Conservation (phyloP, 2,113 vertebrate genomes). For the Labeo rohita region DNA sequence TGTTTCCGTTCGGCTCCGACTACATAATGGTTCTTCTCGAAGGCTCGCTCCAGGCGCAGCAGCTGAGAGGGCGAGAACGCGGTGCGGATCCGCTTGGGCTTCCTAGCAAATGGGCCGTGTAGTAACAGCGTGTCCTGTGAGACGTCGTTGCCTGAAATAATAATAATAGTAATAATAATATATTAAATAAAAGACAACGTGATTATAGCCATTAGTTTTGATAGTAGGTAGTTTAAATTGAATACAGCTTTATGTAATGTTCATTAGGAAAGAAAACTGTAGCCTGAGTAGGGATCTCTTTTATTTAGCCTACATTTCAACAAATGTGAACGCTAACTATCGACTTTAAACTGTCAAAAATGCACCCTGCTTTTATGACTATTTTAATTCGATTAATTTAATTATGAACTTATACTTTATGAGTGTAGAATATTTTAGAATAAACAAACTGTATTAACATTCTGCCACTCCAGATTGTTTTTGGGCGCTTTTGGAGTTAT, state of each 20-base stretch:
- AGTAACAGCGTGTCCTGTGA: conserved; percentile 93
- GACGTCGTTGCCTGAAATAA: conserved; percentile 83
- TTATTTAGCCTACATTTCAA: neutral
- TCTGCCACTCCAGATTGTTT: neutral
- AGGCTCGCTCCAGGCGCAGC: conserved; percentile 90
- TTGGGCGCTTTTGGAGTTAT: neutral
- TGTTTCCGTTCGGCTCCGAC: conserved; percentile 96
- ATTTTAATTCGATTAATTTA: neutral
- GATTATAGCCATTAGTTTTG: neutral
- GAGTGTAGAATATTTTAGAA: neutral
- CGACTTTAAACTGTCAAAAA: neutral
- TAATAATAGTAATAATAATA: neutral
- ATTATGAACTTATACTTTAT: neutral
- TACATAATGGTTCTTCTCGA: conserved; percentile 98
- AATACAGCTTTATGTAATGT: neutral
- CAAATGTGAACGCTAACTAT: neutral
- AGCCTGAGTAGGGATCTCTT: neutral
- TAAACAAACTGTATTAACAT: neutral
- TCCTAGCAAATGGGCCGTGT: conserved; percentile 93
- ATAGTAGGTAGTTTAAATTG: neutral
- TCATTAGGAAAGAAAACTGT: neutral
- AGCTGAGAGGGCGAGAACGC: conserved; percentile 97
- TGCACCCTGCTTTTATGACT: neutral
- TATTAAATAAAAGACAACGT: neutral
- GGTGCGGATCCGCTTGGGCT: conserved; percentile 96